Evolutionary conservation across 2,888 invertebrate species (phyloP).

Genomic region (Pseudoips prasinana): DNA sequence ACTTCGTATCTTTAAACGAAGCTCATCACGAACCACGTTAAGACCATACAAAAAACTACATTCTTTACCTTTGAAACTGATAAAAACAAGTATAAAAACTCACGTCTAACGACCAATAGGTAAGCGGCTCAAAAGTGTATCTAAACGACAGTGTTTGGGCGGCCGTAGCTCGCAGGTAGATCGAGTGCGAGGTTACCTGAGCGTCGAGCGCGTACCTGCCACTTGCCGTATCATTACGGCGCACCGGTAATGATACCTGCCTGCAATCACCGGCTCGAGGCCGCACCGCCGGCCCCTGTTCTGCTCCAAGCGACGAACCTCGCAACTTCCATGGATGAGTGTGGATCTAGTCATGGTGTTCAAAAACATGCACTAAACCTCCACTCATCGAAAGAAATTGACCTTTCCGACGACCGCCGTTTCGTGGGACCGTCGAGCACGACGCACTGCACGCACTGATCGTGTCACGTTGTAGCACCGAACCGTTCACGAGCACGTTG

Average conservation of each 20-base stretch:
- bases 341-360: constrained; percentile 89
- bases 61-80: too few relatives aligned
- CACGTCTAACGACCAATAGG: constrained; percentile 59
- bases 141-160: constrained; percentile 66
- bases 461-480: constrained; percentile 73
- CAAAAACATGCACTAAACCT: constrained; percentile 87
- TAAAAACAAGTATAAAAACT: constrained; percentile 61
- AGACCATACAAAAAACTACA: too few relatives aligned
- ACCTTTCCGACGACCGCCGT: constrained; percentile 53
- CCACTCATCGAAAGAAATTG: constrained; percentile 87
- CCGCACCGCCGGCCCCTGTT: constrained; percentile 29
- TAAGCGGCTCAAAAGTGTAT: constrained; percentile 55
- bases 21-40: too few relatives aligned
- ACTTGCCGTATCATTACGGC: constrained; percentile 71
- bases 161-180: constrained; percentile 57
- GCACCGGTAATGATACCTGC: constrained; percentile 63
- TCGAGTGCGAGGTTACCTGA: constrained; percentile 47
- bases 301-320: constrained; percentile 62
- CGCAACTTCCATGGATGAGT: constrained; percentile 88
- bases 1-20: constrained; percentile 17
- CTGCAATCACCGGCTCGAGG: constrained; percentile 54
- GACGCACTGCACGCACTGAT: constrained; percentile 76
- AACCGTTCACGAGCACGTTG: constrained; percentile 74
- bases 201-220: constrained; percentile 59
- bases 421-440: constrained; percentile 48